Base-by-base conservation (phyloP, 2,113 vertebrate genomes). In the Uropsilus gracilis region DNA sequence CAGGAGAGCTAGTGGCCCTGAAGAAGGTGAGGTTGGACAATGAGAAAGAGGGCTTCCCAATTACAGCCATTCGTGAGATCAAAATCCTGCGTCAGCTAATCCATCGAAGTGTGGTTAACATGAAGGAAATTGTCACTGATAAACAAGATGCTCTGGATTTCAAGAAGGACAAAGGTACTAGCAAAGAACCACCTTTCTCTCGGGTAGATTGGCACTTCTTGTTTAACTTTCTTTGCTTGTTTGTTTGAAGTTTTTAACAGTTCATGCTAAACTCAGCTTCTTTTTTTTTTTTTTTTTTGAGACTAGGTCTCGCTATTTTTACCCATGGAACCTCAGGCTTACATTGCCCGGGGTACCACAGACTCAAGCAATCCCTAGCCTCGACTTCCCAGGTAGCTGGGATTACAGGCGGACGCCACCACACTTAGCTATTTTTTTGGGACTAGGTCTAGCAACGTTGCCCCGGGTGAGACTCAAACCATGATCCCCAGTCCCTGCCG, bases 71-170 rank as follows among this genome's bases (percentile, higher is more conserved):
- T 95, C 98, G 99, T 12, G 99, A 99, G 98, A 99, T 99, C 97
- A 99, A 99, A 97, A 99, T 99, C 96, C 98, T 99, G 37, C 98
- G 99, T 88, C 99, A 99, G 97, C 98, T 99, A 92, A 99, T 99
- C 97, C 99, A 99, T 93, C 98, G 98, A 96, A 99, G 99, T 18
- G 99, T 99, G 8, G 99, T 99, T 96, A 99, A 99, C 98, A 99
- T 99, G 99, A 99, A 99, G 98, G 99, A 99, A 97, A 99, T 99
- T 0, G 99, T 99, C 97, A 99, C 99, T 0, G 99, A 99, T 98
- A 99, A 99, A 94, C 99, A 99, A 97, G 99, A 99, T 96, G 99
- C 99, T 46, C 98, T 99, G 85, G 99, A 99, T 98, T 99, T 99
- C 98, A 99, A 99, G 97, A 99, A 99, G 97, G 99, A 99, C 98